Base-by-base conservation (phyloP, 2,888 invertebrate species). In the Catocala fraxini region DNA sequence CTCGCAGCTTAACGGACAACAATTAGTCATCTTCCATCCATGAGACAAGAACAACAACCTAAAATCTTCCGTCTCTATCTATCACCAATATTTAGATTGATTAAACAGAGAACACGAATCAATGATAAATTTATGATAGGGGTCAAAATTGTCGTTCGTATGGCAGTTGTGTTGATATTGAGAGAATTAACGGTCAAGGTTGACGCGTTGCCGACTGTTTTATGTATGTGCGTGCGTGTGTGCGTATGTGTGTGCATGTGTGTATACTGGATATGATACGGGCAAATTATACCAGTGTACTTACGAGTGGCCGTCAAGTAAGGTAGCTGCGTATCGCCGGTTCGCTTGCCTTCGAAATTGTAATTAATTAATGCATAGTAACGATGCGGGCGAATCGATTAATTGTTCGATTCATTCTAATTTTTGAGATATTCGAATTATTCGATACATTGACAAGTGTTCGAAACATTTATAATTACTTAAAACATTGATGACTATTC, bases 101-200 rank as follows among this genome's bases (percentile, higher is more conserved):
- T 39, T 12, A 45, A 45, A 6, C n/a, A 6, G 6, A 45, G 12
- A 45, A 15, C 25, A 56, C 58, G 39, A 58, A 58, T 52, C 59
- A 59, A 59, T 59, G 49, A 54, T 42, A 42, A 43, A 53, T 25
- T 46, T 39, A 6, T 51, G 35, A 51, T 41, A 49, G 41, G 67
- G 51, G 59, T 69, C 61, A 71, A 59, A 63, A 72, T 57, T 62
- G 56, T 56, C 56, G 56, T 59, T 61, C 56, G 60, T 63, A 56
- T 57, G 43, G 51, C 51, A 34, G 48, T 56, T 54, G 63, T 67
- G 67, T 73, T 73, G 68, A 61, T 79, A 77, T 77, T 75, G 70
- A 68, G 65, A 59, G 80, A 86, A 74, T 85, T 83, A 81, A 77
- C 80, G 85, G 87, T 84, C 88, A 88, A 88, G 88, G 88, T 57